Percentiles rank a stretch among this genome's conserved stretches.
phyloP scores from a whole-genome alignment of 2,113 vertebrate species.

The Diadophis punctatus region DNA sequence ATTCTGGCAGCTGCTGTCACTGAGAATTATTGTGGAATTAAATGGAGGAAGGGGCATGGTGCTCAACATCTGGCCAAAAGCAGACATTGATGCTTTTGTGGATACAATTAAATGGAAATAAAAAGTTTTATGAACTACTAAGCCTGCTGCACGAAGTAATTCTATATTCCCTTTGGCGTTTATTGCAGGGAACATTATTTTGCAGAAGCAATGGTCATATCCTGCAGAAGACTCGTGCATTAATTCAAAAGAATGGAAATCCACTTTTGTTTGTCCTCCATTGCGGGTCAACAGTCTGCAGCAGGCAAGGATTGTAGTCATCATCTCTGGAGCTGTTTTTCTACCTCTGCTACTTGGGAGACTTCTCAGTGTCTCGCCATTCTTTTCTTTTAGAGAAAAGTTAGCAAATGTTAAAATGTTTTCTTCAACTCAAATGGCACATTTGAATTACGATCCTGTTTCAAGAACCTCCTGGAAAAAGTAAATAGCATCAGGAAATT shows the following conservation, averaged over 20 bases:
- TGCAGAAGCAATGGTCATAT: not conserved
- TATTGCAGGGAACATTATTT: not conserved
- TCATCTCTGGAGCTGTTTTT: not conserved
- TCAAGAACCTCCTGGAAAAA: rapidly evolving
- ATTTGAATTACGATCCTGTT: not conserved
- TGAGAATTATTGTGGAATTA: not conserved
- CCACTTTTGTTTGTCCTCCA: not conserved
- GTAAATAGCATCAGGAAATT: not conserved
- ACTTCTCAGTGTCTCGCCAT: no score
- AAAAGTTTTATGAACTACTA: not conserved
- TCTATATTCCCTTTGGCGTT: not conserved
- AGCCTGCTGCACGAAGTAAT: not conserved
- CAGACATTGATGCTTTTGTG: not conserved
- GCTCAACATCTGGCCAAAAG: not conserved
- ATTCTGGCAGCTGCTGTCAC: not conserved
- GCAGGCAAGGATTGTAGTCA: not conserved
- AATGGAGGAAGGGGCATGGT: not conserved
- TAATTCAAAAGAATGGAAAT: not conserved
- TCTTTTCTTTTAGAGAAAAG: not conserved
- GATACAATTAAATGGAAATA: not conserved
- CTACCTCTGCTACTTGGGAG: no score
- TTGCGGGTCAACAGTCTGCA: not conserved
- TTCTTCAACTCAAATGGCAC: not conserved
- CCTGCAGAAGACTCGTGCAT: not conserved
- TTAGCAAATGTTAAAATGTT: not conserved